Conservation (phyloP, 1,140 invertebrate genomes). For the fruit fly (Drosophila melanogaster) region DNA sequence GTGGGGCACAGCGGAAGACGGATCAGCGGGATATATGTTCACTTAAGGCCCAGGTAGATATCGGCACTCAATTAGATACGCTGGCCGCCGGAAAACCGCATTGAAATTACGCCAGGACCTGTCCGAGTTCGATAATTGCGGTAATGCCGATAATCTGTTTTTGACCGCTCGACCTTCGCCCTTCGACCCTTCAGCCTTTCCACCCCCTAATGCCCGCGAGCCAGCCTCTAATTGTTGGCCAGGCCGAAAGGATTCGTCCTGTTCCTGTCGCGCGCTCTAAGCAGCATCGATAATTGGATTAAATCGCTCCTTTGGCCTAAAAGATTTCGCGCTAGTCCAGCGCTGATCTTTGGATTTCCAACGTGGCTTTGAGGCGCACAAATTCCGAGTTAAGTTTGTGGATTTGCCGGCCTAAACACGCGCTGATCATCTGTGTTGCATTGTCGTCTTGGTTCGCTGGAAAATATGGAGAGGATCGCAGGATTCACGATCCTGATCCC, state of each 20-base stretch:
- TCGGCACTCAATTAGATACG: slow-evolving; percentile 55
- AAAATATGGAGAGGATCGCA: slow-evolving; percentile 1
- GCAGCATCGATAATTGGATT: slow-evolving; percentile 67
- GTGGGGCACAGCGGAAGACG: slow-evolving; percentile 4
- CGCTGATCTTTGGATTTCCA: slow-evolving; percentile 70
- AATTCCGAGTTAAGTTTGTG: slow-evolving; percentile 73
- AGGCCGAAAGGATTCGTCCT: slow-evolving; percentile 50
- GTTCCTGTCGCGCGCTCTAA: slow-evolving; percentile 41
- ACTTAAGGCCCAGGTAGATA: slow-evolving; percentile 35
- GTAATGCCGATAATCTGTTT: slow-evolving; percentile 81
- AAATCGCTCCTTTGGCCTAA: slow-evolving; percentile 23
- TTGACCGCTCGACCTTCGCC: slow-evolving; percentile 11
- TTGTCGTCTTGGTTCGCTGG: slow-evolving; percentile 28
- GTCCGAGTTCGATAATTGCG: slow-evolving; percentile 78
- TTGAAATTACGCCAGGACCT: slow-evolving; percentile 78
- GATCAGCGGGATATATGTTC: slow-evolving; percentile 2
- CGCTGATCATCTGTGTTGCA: slow-evolving; percentile 55
- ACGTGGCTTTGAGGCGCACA: slow-evolving; percentile 60
- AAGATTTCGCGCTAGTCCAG: slow-evolving; percentile 53
- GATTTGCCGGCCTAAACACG: slow-evolving; percentile 72
- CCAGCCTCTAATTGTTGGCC: slow-evolving; percentile 61
- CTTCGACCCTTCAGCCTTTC: slow-evolving; percentile 24
- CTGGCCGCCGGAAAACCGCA: slow-evolving; percentile 73
- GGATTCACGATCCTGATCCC: slow-evolving; percentile 26
- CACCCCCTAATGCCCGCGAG: slow-evolving; percentile 45